phyloP scores from a whole-genome alignment of 1,140 invertebrate genomes.

The Aphis gossypii region DNA sequence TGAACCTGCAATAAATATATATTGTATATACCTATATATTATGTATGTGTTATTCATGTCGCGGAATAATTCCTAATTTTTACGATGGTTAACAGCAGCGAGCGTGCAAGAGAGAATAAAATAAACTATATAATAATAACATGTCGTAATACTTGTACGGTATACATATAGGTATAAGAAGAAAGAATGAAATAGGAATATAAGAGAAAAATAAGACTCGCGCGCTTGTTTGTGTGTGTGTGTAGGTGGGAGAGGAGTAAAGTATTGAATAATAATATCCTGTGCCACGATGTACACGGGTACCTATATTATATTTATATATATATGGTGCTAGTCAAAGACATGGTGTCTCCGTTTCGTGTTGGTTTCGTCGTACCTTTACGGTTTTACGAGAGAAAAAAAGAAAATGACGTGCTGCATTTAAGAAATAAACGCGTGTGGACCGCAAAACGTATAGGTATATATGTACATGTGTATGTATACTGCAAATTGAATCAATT shows the following conservation, averaged over 20 bases:
- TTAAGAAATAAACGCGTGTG: not conserved
- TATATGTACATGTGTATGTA: not conserved
- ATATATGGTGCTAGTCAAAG: not conserved
- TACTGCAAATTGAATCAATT: not conserved
- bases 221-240: not conserved
- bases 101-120: not conserved
- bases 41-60: slow-evolving; percentile 22
- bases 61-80: slow-evolving; percentile 41
- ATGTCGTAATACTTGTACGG: not conserved
- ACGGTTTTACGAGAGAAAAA: not conserved
- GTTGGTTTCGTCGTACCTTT: not conserved
- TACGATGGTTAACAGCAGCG: slow-evolving; percentile 7
- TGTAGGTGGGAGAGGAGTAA: not conserved
- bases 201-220: not conserved
- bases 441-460: not conserved
- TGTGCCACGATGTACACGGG: not conserved
- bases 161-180: not conserved
- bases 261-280: not conserved
- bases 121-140: slow-evolving; percentile 15
- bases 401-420: not conserved
- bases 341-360: not conserved
- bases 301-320: not conserved
- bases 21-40: not conserved
- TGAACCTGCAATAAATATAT: not conserved
- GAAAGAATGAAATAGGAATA: not conserved